Base-by-base conservation (phyloP, 2,797 vertebrate genomes). In the Catostomus latipinnis region DNA sequence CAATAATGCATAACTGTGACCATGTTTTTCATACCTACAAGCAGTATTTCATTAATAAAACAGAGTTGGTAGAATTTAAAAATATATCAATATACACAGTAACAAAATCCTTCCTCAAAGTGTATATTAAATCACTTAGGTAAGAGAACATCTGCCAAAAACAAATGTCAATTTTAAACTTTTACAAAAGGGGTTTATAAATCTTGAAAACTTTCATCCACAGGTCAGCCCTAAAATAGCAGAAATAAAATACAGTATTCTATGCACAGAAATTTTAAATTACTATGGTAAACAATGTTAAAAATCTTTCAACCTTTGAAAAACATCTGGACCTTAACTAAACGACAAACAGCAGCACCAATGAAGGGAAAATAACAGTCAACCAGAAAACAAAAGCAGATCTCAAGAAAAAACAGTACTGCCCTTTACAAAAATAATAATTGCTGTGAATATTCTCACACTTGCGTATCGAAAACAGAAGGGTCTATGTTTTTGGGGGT, bases 401-500 rank as follows among this genome's bases (percentile, higher is more conserved):
- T 54, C 52, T 18, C 52, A 18, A 75, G 56, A 58, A 61, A 58
- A 69, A 77, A 69, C 75, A 77, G 8, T 14, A 14, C 18, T 18
- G 67, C 70, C 57, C 58, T 78, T 61, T 71, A 71, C 76, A 62
- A 70, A 70, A 76, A 71, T 56, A 58, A 66, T 50, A 43, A 43
- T 14, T 61, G 52, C 48, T 61, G 50, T 74, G 70, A 9, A 18
- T 63, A 54, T 45, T 53, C 14, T 14, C 48, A 71, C 34, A 52
- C 50, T 6, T 11, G 43, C 22, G 7, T 52, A 54, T 63, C 76
- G 54, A 63, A 68, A 73, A 80, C 72, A 57, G 73, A 54, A 81
- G 34, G 11, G 43, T 68, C 68, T 53, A 13, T 11, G 60, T 73
- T 61, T n/a, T 34, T 65, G 16, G 48, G 62, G 11, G 48, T 5